Percentiles rank a stretch among this genome's conserved stretches.
These are phyloP conservation scores for Gobius niger DNA, from an alignment of 2,113 vertebrate species.

Conservation along the genomic window DNA sequence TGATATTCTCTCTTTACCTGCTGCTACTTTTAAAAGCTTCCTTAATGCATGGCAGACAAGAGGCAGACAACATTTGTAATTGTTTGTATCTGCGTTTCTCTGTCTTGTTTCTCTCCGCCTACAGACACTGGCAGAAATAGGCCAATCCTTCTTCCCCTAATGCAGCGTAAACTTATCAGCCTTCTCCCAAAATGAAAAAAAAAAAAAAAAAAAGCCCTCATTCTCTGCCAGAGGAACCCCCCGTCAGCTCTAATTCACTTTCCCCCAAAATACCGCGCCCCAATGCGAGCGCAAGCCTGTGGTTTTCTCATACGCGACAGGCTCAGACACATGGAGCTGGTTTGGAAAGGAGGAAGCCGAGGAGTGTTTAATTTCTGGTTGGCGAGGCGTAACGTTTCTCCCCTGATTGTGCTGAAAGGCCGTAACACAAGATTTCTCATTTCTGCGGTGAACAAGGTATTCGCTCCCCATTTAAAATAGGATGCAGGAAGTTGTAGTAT, in stretches of 20 bases:
- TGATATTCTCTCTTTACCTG: no score
- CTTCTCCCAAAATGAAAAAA: no score
- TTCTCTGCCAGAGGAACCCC: background rate
- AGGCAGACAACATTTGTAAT: background rate
- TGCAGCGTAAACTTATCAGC: background rate
- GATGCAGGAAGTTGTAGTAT: background rate
- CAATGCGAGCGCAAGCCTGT: background rate
- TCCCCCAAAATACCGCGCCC: background rate
- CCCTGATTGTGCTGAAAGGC: constrained; percentile 5
- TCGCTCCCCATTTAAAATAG: background rate
- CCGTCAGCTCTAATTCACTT: background rate
- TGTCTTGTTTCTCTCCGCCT: background rate
- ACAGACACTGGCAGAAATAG: constrained; percentile 4
- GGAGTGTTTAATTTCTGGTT: constrained; percentile 19
- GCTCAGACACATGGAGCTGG: constrained; percentile 1
- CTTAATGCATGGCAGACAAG: background rate
- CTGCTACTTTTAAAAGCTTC: no score
- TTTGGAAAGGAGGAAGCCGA: constrained; percentile 11
- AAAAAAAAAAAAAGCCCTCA: background rate
- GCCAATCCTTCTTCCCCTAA: background rate
- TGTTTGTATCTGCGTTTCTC: background rate
- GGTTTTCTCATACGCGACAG: background rate
- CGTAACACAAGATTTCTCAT: background rate
- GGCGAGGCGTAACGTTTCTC: constrained; percentile 3
- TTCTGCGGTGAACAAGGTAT: background rate